A percentile compares a stretch with the other conserved stretches of the same genome.
Conservation (phyloP, 1,140 invertebrate species). For the Caligus rogercresseyi region DNA sequence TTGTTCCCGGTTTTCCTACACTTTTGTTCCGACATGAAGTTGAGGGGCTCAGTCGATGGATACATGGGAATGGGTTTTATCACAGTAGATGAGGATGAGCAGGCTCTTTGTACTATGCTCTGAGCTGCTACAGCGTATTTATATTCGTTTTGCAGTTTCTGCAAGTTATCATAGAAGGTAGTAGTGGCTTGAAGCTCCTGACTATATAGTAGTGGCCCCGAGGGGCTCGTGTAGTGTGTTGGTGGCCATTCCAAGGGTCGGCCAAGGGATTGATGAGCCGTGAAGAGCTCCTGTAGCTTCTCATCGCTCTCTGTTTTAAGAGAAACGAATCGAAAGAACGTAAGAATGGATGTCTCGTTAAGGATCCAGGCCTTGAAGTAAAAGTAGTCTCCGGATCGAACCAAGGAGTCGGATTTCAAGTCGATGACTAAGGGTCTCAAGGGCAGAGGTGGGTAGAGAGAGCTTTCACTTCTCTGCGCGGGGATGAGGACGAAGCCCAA, state of each 20-base stretch:
- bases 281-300: too few relatives aligned
- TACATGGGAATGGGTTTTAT: background rate
- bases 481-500: background rate
- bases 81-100: background rate
- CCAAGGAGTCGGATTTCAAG: background rate
- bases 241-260: background rate
- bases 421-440: background rate
- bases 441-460: background rate
- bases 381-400: background rate
- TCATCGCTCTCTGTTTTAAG: background rate
- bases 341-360: background rate
- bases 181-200: background rate
- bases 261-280: background rate
- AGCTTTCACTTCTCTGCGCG: background rate
- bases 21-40: background rate
- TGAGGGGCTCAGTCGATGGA: background rate
- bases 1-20: too few relatives aligned
- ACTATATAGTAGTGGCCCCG: background rate
- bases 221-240: background rate
- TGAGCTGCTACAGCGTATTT: background rate
- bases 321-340: background rate
- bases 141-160: background rate
- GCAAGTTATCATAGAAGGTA: background rate
- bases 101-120: background rate
- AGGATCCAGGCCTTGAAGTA: background rate